Evolutionary conservation across 2,888 invertebrate species (phyloP), one percentile per base, ranked within the genome.

Genomic region (Mythimna albipuncta): DNA sequence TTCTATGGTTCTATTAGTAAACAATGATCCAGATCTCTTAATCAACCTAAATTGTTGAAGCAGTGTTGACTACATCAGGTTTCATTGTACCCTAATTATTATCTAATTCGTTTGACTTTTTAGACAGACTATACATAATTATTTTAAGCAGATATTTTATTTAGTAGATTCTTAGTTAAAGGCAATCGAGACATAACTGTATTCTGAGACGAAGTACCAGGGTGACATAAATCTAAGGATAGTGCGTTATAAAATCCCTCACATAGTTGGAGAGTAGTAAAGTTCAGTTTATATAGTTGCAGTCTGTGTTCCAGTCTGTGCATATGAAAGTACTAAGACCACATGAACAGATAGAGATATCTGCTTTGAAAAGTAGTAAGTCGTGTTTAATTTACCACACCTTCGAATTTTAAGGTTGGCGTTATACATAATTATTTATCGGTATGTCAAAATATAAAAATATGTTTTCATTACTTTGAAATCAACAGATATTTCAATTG

Each of bases 181-280:
- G 19, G 6, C 11, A 21, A 58, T 62, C 64, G 5, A 13, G 32
- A n/a, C 67, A 32, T 11, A 52, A 52, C 26, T 65, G 52, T 74
- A 54, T 16, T 63, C 38, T 41, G 64, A 59, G 35, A 47, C 32
- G 21, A 32, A 76, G 3, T 75, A 64, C 75, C 5, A 77, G 73
- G 52, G 32, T 44, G 9, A 58, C 77, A 81, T 81, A 67, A 81
- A 81, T 66, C 52, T 63, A 47, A 62, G 35, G 57, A 64, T 6
- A 59, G 10, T 54, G 44, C 26, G 64, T 55, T 61, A 55, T 80
- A 66, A 79, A 61, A 26, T 77, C 21, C 7, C 19, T 62, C 54
- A 26, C 64, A 74, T 64, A 16, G 41, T 35, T 74, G 54, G 13
- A 6, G 38, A 52, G 65, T 63, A 63, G 57, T 77, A 58, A 75